Evolutionary conservation across 1,140 invertebrate genomes (phyloP).

Genomic region (Saccostrea echinata): DNA sequence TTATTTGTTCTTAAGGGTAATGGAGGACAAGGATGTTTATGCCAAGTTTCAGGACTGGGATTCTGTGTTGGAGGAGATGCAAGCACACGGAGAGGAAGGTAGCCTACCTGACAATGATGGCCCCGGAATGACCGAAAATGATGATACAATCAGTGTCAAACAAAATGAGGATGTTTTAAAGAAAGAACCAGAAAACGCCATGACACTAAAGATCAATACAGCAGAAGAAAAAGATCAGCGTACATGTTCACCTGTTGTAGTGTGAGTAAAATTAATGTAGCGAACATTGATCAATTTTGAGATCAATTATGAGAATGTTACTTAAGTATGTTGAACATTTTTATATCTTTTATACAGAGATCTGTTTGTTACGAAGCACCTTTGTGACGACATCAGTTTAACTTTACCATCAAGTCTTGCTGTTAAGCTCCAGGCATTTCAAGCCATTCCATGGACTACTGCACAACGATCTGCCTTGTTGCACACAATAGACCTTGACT

Average conservation of each 20-base stretch:
- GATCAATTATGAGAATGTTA: neutral
- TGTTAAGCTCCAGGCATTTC: neutral
- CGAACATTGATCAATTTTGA: neutral
- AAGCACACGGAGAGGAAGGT: neutral
- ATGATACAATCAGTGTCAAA: neutral
- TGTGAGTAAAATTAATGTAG: neutral
- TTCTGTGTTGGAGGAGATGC: neutral
- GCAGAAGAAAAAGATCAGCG: neutral
- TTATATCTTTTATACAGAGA: neutral
- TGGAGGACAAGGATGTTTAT: neutral
- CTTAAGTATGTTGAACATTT: no score
- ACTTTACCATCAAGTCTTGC: neutral
- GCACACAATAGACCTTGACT: neutral
- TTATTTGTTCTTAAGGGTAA: neutral
- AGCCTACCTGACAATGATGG: neutral
- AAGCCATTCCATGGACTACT: neutral
- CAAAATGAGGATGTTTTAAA: neutral
- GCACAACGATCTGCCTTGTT: neutral
- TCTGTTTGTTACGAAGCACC: neutral
- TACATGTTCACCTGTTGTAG: neutral
- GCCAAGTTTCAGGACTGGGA: neutral
- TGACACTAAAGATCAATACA: neutral
- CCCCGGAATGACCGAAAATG: neutral
- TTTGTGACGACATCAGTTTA: constrained; percentile 6
- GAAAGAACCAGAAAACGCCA: neutral